Evolutionary conservation across 53 echinoderm and acorn worm genomes (phyloP), one percentile per base, ranked within the genome.

Genomic region (Mesocentrotus franciscanus): DNA sequence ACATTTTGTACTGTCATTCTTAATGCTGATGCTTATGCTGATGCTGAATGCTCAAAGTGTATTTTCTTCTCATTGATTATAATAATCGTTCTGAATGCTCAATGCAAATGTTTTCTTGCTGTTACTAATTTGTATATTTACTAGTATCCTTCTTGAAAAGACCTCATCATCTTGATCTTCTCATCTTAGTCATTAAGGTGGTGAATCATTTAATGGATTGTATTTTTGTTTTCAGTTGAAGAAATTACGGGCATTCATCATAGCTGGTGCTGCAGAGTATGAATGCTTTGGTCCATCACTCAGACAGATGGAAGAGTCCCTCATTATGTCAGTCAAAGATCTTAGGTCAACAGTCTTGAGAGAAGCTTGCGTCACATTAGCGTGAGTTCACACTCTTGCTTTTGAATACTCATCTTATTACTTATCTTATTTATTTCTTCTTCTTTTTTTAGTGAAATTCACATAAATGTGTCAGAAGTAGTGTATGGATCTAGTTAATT

Each of bases 311-410:
- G 99, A 99, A 92, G 98, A 97, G 34, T 93, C 99, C 33, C 93
- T 99, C 17, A 74, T 95, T 22, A 72, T 97, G 60, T 99, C 99
- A 1, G 99, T 97, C 93, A 99, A 98, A 94, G 99, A 99, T 92
- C 97, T 99, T 13, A 95, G 99, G 89, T 99, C 99, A 94, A 97
- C 97, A 83, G 99, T 99, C 55, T 97, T 96, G 56, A 90, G 97
- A 60, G 99, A 99, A 96, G 99, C 98, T 10, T 99, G 99, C 84
- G 94, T 99, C 90, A 99, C 99, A 84, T 94, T 99, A 95, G 95
- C 97, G 95, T 94, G 70, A 94, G 95, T 94, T 59, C 35, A 30
- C 42, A 64, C 36, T 34, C 55, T 68, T 36, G 32, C 61, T 64
- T 64, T 81, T 42, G 81, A 42, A 18, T 30, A 36, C 60, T 15